phyloP scores from a whole-genome alignment of 2,113 vertebrate genomes.

The Psilopogon haemacephalus region DNA sequence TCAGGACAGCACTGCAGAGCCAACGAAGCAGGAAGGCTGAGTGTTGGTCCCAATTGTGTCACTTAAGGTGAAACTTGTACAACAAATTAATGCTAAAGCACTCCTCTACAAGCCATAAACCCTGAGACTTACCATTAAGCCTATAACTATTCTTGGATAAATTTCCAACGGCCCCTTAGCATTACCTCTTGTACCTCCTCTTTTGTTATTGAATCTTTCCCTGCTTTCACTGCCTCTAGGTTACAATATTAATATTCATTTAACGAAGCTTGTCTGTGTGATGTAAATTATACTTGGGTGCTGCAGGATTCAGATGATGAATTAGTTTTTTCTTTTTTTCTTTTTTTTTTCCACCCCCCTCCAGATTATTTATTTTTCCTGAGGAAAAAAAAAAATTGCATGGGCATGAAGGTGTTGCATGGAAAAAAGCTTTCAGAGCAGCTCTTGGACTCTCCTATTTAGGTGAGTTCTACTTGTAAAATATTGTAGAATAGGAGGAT shows the following conservation, averaged over 20 bases:
- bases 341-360: neutral
- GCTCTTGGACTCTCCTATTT: slow-evolving; percentile 4
- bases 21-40: neutral
- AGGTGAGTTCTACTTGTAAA: slow-evolving; percentile 33
- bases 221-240: neutral
- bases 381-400: neutral
- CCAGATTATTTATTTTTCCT: neutral
- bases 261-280: neutral
- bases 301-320: neutral
- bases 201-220: neutral
- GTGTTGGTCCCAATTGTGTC: neutral
- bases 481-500: slow-evolving; percentile 32
- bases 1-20: neutral
- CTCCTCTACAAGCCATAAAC: neutral
- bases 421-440: slow-evolving; percentile 14
- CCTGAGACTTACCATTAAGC: neutral
- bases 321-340: neutral
- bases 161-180: neutral
- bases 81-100: neutral
- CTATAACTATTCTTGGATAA: neutral
- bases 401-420: neutral
- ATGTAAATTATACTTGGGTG: neutral
- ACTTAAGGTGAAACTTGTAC: neutral
- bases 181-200: neutral
- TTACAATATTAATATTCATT: neutral